phyloP scores from a whole-genome alignment of 53 echinoderm and acorn worm genomes.

The Echinometra lucunter region DNA sequence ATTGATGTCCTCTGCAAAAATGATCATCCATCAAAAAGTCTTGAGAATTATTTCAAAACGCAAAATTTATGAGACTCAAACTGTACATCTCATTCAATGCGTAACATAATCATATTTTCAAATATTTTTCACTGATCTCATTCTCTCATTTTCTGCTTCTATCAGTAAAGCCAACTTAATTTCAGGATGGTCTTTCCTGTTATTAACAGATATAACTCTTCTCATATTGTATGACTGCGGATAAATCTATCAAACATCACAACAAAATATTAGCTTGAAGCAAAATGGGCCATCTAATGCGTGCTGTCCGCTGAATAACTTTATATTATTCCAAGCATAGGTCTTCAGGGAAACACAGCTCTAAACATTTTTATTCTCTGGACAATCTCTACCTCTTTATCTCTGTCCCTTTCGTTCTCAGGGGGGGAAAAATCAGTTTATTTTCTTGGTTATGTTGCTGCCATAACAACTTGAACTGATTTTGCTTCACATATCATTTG shows the following conservation, averaged over 20 bases:
- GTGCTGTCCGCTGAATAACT: too few species aligned
- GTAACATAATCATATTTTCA: neutral
- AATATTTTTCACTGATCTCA: neutral
- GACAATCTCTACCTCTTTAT: neutral
- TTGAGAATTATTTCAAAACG: neutral
- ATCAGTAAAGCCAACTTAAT: too few species aligned
- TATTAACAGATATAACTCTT: neutral
- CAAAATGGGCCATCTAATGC: too few species aligned
- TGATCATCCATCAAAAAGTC: neutral
- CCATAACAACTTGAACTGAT: constrained; percentile 7
- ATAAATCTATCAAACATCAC: too few species aligned
- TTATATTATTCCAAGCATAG: too few species aligned
- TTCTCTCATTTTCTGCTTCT: neutral
- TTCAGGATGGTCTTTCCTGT: too few species aligned
- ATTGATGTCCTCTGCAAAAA: neutral
- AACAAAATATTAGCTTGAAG: too few species aligned
- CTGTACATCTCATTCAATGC: neutral
- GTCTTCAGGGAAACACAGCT: too few species aligned
- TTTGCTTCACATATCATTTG: constrained; percentile 10
- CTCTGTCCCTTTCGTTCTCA: neutral
- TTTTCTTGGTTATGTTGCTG: neutral
- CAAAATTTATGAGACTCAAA: neutral
- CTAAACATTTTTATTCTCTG: too few species aligned
- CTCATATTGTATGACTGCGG: neutral
- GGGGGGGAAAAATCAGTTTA: too few species aligned